phyloP scores from a whole-genome alignment of 2,797 vertebrate genomes.

The Myiotriccus ornatus region DNA sequence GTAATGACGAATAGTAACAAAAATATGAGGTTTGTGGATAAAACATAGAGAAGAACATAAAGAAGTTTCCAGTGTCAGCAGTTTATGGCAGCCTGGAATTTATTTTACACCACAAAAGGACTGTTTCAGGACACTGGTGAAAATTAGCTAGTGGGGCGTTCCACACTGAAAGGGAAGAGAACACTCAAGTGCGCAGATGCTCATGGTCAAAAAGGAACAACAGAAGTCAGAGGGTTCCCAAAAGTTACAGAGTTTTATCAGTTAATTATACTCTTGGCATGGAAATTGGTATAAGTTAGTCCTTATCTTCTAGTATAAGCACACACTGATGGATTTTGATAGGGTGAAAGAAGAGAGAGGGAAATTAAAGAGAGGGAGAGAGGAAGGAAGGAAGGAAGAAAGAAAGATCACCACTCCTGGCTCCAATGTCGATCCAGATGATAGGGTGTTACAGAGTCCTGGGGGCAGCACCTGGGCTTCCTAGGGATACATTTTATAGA shows the following conservation, averaged over 20 bases:
- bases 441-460: neutral
- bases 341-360: neutral
- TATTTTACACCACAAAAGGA: slow-evolving; percentile 28
- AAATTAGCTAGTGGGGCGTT: neutral
- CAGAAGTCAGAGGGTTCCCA: neutral
- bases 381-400: neutral
- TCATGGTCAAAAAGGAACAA: neutral
- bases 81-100: slow-evolving; percentile 19
- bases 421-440: neutral
- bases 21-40: neutral
- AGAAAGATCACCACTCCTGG: neutral
- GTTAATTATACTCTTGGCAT: neutral
- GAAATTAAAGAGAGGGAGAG: neutral
- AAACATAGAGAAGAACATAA: neutral
- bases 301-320: neutral
- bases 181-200: neutral
- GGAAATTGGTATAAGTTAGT: neutral
- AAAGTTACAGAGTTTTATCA: neutral
- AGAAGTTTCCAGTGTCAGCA: slow-evolving; percentile 26
- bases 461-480: neutral
- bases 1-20: neutral
- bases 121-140: neutral
- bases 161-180: neutral
- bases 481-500: neutral
- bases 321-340: neutral